phyloP scores from a whole-genome alignment of 2,888 invertebrate genomes.

The Tuberolachnus salignus region DNA sequence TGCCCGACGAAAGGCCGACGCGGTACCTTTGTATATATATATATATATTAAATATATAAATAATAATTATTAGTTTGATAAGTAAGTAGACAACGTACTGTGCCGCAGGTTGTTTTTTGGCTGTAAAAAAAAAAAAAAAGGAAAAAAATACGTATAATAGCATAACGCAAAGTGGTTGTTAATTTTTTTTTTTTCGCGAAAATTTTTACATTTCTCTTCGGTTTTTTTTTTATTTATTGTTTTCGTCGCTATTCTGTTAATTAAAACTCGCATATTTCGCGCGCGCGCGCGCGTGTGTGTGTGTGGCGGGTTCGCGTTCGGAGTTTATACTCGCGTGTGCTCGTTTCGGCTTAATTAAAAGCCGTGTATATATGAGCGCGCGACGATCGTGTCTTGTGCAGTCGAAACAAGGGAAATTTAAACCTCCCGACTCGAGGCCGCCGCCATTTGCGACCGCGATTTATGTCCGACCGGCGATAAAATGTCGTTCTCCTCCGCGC shows the following conservation, averaged over 20 bases:
- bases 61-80: too few species aligned
- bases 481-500: conserved; percentile 16
- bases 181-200: too few species aligned
- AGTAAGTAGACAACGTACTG: too few species aligned
- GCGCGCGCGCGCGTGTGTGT: background rate
- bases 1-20: too few species aligned
- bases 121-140: too few species aligned
- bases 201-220: too few species aligned
- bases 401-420: conserved; percentile 28
- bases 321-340: background rate
- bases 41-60: too few species aligned
- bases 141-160: too few species aligned
- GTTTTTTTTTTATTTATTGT: conserved; percentile 6
- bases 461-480: conserved; percentile 32
- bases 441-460: conserved; percentile 9
- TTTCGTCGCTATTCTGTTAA: conserved; percentile 2
- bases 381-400: conserved; percentile 15
- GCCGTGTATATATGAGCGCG: conserved; percentile 5
- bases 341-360: conserved; percentile 34
- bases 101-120: too few species aligned
- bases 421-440: conserved; percentile 25
- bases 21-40: too few species aligned
- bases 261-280: conserved; percentile 7
- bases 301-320: too few species aligned
- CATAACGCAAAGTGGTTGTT: background rate